Evolutionary conservation across 2,888 invertebrate genomes (phyloP).

Genomic region (Tethea ocularis): DNA sequence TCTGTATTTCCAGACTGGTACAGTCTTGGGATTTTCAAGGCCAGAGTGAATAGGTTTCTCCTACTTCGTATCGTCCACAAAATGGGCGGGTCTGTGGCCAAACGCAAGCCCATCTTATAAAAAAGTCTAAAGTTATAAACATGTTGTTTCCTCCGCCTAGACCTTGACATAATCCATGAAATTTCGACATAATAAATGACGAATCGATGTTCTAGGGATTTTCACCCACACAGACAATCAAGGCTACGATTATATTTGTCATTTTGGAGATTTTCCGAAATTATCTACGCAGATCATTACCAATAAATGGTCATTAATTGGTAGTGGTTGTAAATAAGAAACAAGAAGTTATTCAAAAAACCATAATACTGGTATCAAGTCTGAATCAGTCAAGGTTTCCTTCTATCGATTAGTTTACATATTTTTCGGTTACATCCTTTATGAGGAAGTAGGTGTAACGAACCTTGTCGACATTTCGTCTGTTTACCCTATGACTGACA

Average conservation of each 20-base stretch:
- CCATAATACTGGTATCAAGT: conserved; percentile 41
- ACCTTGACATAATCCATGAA: too few species aligned
- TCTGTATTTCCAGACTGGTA: too few species aligned
- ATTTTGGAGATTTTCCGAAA: not conserved
- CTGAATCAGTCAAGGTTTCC: conserved; percentile 53
- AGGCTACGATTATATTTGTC: not conserved
- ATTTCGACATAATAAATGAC: not conserved
- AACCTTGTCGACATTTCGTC: conserved; percentile 55
- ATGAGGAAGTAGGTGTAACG: conserved; percentile 73
- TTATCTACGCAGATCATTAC: not conserved
- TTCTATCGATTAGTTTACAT: conserved; percentile 68
- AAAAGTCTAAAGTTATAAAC: too few species aligned
- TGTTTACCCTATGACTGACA: conserved; percentile 69
- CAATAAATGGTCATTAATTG: too few species aligned
- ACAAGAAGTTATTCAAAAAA: not conserved
- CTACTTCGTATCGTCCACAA: too few species aligned
- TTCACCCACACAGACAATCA: not conserved
- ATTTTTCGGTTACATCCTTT: conserved; percentile 64
- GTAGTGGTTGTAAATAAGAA: not conserved
- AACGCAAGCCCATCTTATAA: too few species aligned
- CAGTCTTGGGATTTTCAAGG: too few species aligned
- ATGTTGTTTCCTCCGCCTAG: too few species aligned
- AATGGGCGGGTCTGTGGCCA: too few species aligned
- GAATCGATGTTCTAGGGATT: not conserved
- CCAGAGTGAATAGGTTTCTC: too few species aligned